These are phyloP conservation scores for Epinephelus lanceolatus DNA, from an alignment of 2,113 vertebrate species.

Conservation along the genomic window DNA sequence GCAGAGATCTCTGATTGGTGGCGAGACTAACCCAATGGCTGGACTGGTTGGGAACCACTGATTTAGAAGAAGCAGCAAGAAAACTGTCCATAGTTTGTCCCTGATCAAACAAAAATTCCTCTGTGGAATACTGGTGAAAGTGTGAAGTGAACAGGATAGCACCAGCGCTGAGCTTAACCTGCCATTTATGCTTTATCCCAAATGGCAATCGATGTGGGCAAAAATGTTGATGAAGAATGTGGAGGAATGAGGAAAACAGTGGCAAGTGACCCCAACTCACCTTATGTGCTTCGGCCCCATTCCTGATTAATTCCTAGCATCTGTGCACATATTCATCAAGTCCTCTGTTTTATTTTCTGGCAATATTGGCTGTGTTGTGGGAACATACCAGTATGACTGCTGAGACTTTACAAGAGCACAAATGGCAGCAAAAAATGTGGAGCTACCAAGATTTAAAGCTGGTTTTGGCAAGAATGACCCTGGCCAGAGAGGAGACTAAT, in stretches of 20 bases:
- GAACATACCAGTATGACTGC: not conserved
- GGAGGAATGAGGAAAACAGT: not conserved
- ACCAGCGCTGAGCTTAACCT: not conserved
- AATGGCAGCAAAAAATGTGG: not conserved
- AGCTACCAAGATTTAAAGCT: too few relatives aligned
- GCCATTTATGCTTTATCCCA: not conserved
- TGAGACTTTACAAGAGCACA: not conserved
- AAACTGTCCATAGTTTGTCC: not conserved
- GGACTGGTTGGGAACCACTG: too few relatives aligned
- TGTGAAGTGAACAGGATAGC: not conserved
- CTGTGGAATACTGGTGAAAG: not conserved
- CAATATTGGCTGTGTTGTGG: not conserved
- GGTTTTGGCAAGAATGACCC: too few relatives aligned
- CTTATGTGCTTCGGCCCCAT: not conserved
- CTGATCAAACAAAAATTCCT: not conserved
- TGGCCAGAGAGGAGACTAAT: too few relatives aligned
- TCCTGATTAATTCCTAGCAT: constrained; percentile 3
- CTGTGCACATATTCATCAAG: constrained; percentile 7
- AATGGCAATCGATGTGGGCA: not conserved
- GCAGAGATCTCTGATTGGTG: too few relatives aligned
- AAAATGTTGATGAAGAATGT: not conserved
- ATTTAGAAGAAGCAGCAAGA: not conserved
- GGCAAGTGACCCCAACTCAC: not conserved
- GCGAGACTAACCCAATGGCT: too few relatives aligned
- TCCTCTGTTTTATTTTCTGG: constrained; percentile 4